Base-by-base conservation (phyloP, 2,888 invertebrate species). In the Theodoxus fluviatilis region DNA sequence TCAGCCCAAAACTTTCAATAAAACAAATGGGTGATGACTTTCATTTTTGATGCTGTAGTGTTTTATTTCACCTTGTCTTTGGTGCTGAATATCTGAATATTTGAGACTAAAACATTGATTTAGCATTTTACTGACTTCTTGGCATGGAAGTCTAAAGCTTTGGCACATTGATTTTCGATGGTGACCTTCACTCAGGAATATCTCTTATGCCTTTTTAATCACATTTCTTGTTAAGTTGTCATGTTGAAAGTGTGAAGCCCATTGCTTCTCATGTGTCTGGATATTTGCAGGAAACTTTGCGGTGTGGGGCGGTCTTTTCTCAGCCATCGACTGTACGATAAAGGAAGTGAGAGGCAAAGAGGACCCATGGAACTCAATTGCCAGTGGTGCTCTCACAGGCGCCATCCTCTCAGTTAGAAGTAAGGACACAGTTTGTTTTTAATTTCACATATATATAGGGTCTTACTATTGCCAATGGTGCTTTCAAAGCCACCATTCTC, bases 241-340 rank as follows among this genome's bases (percentile, higher is more conserved):
- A 65, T 55, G 12, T 69, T 28, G 22, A 2, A 43, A 28, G 33
- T 4, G 15, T 33, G 3, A 59, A 22, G 2, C 3, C 31, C 28
- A 6, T 28, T 18, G 9, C 7, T 33, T 25, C 15, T 1, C 4
- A 22, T 38, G 15, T 70, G 12, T 18, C 68, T 49, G 65, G 65
- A 63, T 18, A 28, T 28, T 76, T 78, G 18, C 79, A 86, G 89
- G 97, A 37, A 97, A 94, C 87, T 99, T 99, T 89, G 99, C 98
- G 0, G 93, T 98, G 0, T 99, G 99, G 99, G 99, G 98, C 76
- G 96, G 96, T 63, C 93, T 96, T 90, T 99, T 98, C 87, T 97
- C 97, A 40, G 95, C 96, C 65, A 96, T 98, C 78, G 99, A 99
- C 87, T 99, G 99, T 87, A 92, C 95, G 22, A 88, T 99, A 78